Evolutionary conservation across 2,888 invertebrate species (phyloP).

Genomic region (Sceliomorpha sp.): DNA sequence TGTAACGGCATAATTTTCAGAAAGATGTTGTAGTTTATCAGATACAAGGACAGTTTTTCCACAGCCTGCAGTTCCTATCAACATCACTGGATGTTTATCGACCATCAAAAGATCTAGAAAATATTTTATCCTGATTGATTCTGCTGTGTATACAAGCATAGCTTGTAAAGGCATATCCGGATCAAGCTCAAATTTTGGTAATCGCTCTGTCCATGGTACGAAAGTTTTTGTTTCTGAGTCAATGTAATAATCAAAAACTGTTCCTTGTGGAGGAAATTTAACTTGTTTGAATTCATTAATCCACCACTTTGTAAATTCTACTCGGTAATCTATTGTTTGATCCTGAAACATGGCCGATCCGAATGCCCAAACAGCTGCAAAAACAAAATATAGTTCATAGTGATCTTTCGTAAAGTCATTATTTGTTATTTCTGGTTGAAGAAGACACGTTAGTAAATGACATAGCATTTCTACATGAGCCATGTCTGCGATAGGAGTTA

Average conservation of each 20-base stretch:
- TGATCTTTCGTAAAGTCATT: conserved; percentile 95
- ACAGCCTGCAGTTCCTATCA: conserved; percentile 95
- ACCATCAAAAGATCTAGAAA: conserved; percentile 95
- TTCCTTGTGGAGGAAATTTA: conserved; percentile 94
- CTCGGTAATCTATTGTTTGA: conserved; percentile 85
- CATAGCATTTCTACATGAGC: conserved; percentile 97
- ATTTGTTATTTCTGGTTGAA: conserved; percentile 91
- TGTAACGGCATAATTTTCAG: conserved; percentile 92
- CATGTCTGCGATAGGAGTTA: conserved; percentile 96
- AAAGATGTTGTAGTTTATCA: conserved; percentile 84
- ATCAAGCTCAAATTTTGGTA: conserved; percentile 95
- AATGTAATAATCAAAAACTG: conserved; percentile 97
- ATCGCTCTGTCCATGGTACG: conserved; percentile 92
- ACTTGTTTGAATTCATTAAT: conserved; percentile 96
- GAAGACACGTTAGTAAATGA: conserved; percentile 90
- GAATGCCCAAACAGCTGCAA: conserved; percentile 98
- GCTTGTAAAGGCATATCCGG: conserved; percentile 96
- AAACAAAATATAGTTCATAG: conserved; percentile 97
- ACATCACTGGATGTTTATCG: conserved; percentile 94
- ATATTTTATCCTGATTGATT: conserved; percentile 93
- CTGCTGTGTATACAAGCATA: conserved; percentile 94
- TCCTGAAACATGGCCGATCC: conserved; percentile 99
- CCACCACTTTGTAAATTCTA: conserved; percentile 99
- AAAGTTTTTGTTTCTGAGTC: conserved; percentile 95
- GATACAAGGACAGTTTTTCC: conserved; percentile 92